These are phyloP conservation scores for Puntigrus tetrazona DNA, from an alignment of 2,113 vertebrate species.

Conservation along the genomic window DNA sequence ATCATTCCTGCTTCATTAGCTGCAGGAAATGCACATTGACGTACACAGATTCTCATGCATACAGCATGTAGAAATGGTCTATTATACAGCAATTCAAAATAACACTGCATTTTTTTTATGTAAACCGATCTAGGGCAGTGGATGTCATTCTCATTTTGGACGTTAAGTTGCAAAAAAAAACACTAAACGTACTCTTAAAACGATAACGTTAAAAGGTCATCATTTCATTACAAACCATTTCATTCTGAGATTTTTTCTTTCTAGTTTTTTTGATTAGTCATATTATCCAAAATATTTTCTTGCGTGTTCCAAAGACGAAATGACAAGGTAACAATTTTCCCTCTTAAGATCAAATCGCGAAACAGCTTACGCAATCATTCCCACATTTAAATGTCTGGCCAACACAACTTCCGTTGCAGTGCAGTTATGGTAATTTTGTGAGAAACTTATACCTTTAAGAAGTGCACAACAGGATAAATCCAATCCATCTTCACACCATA, in stretches of 20 bases:
- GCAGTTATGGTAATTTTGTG: not conserved
- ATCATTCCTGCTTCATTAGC: slow-evolving; percentile 49
- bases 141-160: not conserved
- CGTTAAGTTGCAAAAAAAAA: not conserved
- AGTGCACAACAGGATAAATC: too few relatives aligned
- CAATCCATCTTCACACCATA: not conserved
- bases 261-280: not conserved
- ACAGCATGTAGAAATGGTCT: not conserved
- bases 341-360: not conserved
- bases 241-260: too few relatives aligned
- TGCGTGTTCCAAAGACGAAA: not conserved
- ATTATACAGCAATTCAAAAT: not conserved
- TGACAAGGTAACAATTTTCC: not conserved
- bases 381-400: not conserved
- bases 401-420: not conserved
- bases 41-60: not conserved
- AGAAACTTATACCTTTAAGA: not conserved
- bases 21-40: slow-evolving; percentile 44
- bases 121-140: not conserved
- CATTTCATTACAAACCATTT: not conserved
- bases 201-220: not conserved
- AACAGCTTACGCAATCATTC: not conserved
- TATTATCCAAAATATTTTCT: not conserved
- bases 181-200: not conserved
- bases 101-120: not conserved